These are phyloP conservation scores for Chaetorhynchus papuensis DNA, from an alignment of 2,113 vertebrate species.

Conservation along the genomic window DNA sequence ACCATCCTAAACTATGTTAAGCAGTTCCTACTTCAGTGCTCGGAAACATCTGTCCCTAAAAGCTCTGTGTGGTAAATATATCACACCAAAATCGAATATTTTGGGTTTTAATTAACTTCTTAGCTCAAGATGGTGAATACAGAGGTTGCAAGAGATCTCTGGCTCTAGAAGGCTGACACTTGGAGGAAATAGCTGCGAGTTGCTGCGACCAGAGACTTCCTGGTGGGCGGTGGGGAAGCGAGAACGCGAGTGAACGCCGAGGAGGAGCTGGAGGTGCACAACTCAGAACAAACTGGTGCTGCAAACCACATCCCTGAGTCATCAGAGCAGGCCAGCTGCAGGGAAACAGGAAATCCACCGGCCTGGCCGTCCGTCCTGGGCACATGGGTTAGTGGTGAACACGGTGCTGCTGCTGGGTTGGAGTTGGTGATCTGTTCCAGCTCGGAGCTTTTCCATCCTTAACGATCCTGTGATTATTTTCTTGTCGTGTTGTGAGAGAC, in stretches of 20 bases:
- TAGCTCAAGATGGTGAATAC: neutral
- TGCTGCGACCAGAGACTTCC: neutral
- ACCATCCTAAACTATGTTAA: accelerated
- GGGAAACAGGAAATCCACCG: neutral
- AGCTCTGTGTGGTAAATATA: neutral
- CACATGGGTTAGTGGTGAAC: accelerated
- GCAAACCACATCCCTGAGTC: neutral
- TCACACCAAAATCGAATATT: neutral
- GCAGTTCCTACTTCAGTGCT: neutral
- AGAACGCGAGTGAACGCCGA: neutral
- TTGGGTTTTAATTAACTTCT: accelerated
- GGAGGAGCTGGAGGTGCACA: accelerated
- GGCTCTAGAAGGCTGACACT: neutral
- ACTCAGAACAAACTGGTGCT: neutral
- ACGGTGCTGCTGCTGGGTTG: neutral
- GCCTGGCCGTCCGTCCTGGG: neutral
- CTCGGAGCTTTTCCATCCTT: neutral
- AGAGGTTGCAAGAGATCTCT: neutral
- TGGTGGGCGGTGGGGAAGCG: neutral
- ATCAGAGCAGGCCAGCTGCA: neutral
- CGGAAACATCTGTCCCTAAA: neutral
- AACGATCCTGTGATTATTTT: neutral
- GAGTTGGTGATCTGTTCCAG: neutral
- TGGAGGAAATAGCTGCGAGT: neutral
- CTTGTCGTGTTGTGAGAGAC: neutral